These are phyloP conservation scores for Microcaecilia unicolor DNA, from an alignment of 2,797 vertebrate genomes.

Conservation along the genomic window DNA sequence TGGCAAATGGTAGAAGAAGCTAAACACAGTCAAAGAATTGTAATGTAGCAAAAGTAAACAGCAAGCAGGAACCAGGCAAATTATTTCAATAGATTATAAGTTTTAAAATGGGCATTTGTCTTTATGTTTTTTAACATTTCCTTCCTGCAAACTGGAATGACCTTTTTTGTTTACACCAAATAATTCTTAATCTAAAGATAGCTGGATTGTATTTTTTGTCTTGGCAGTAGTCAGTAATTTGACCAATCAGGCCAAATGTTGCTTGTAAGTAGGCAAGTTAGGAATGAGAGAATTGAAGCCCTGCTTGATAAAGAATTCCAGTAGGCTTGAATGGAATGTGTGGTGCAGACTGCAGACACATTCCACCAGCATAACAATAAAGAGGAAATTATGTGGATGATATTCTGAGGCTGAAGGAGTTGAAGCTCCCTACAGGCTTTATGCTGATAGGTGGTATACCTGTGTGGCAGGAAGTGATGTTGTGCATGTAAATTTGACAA, in stretches of 20 bases:
- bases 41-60: constrained; percentile 9
- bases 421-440: constrained; percentile 8
- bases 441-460: not conserved
- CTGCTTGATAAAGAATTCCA: constrained; percentile 13
- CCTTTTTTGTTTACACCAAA: constrained; percentile 25
- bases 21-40: too few relatives aligned
- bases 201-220: constrained; percentile 21
- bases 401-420: constrained; percentile 6
- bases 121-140: constrained; percentile 18
- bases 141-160: constrained; percentile 26
- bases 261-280: constrained; percentile 2
- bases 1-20: too few relatives aligned
- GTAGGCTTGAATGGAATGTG: constrained; percentile 9
- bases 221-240: constrained; percentile 10
- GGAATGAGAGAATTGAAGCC: not conserved
- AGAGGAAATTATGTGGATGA: constrained; percentile 1
- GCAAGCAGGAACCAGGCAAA: constrained; percentile 21
- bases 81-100: constrained; percentile 19
- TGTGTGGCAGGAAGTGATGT: not conserved
- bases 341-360: constrained; percentile 7
- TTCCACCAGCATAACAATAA: constrained; percentile 1
- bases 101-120: constrained; percentile 24
- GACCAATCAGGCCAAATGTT: constrained; percentile 6
- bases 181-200: constrained; percentile 27
- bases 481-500: not conserved